Evolutionary conservation across 2,888 invertebrate species (phyloP), one percentile per base, ranked within the genome.

Genomic region (Apocheima hispidaria): DNA sequence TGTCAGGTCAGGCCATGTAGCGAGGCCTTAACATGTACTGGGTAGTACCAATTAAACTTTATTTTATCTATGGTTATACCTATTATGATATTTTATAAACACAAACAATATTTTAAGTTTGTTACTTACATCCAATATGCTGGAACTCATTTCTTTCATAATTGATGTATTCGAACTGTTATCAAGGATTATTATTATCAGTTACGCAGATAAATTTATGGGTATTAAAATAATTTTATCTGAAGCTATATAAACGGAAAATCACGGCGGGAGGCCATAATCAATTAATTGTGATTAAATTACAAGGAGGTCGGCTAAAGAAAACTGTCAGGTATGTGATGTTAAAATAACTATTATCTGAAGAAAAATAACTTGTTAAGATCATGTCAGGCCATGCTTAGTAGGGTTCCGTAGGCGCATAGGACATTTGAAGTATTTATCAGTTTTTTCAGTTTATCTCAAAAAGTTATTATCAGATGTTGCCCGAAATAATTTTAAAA

Each of bases 161-260:
- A 59, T 48, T 51, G 36, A 50, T 53, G 41, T 53, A 56, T 51
- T 44, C 23, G 14, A 33, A 46, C 30, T 41, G 1, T 49, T 44
- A 57, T 64, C 60, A 46, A 20, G 49, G 60, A 64, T 60, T 60
- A 64, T n/a, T n/a, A n/a, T n/a, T 46, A 54, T 20, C 21, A 56
- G 53, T 56, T 60, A 56, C 44, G 33, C 26, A 53, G 57, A 64
- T 64, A 53, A 41, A 28, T 28, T 46, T 40, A 40, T 60, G 56
- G 30, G 23, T 60, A 64, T 69, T 63, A 61, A 60, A 69, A 71
- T 67, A 68, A 48, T 77, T 75, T 78, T 79, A 82, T 85, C 81
- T 53, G 3, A 51, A 55, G 23, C 60, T 82, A 83, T 84, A 84
- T 75, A 85, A 82, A 69, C 40, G 43, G 50, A 58, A 57, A 61